Percentiles rank a stretch among this genome's conserved stretches.
Evolutionary conservation across 2,113 vertebrate genomes (phyloP).

Genomic region (Melanotaenia duboulayi): DNA sequence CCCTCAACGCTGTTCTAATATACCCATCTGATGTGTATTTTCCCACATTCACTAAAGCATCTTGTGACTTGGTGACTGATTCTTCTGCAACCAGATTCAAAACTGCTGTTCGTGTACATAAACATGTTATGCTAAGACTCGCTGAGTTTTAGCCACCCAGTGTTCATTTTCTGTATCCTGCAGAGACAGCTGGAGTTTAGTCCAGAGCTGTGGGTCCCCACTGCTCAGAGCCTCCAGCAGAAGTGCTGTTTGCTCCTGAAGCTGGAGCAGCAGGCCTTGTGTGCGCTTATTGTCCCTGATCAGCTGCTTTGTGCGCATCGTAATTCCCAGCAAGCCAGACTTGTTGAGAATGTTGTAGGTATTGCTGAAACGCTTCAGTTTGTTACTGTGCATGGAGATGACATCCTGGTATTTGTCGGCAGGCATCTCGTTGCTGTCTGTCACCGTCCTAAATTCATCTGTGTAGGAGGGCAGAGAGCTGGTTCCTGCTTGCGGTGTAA

Average conservation of each 20-base stretch:
- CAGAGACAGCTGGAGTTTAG: constrained; percentile 86
- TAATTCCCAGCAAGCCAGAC: constrained; percentile 90
- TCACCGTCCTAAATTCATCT: constrained; percentile 43
- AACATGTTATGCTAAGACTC: constrained; percentile 31
- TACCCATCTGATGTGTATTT: neutral
- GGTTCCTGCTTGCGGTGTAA: constrained; percentile 22
- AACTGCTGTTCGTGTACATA: constrained; percentile 21
- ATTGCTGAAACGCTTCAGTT: constrained; percentile 89
- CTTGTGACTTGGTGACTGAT: constrained; percentile 2
- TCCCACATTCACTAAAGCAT: constrained; percentile 21
- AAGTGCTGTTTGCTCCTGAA: constrained; percentile 89
- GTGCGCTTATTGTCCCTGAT: constrained; percentile 92
- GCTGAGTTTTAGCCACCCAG: constrained; percentile 28
- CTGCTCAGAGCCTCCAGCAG: constrained; percentile 87
- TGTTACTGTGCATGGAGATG: constrained; percentile 76
- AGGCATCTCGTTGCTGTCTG: constrained; percentile 8
- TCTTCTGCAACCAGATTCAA: constrained; percentile 3
- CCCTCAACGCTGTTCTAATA: neutral
- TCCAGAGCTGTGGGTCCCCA: constrained; percentile 88
- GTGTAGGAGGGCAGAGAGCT: constrained; percentile 24
- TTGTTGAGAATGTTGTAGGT: constrained; percentile 89
- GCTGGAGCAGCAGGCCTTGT: constrained; percentile 87
- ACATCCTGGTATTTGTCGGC: constrained; percentile 41
- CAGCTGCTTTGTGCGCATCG: constrained; percentile 93
- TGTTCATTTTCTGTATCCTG: constrained; percentile 68